Percentiles rank a stretch among this genome's conserved stretches.
These are phyloP conservation scores for Bucorvus abyssinicus DNA, from an alignment of 2,797 vertebrate species.

Conservation along the genomic window DNA sequence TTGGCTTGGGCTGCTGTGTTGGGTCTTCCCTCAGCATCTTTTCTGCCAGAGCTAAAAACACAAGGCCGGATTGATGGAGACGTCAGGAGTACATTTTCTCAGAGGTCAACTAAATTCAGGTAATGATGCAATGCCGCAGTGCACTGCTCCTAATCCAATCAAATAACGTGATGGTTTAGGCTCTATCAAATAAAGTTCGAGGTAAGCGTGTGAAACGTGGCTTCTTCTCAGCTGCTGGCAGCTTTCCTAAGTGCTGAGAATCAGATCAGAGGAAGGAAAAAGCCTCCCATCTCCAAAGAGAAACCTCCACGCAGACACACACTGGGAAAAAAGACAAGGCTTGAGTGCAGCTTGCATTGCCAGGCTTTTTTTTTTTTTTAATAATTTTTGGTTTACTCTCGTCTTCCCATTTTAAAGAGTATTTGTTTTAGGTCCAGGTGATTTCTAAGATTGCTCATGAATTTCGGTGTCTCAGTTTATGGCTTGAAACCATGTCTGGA, in stretches of 20 bases:
- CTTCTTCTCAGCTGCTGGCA: conserved; percentile 26
- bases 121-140: conserved; percentile 6
- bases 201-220: conserved; percentile 27
- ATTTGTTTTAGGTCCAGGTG: background rate
- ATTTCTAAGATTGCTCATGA: background rate
- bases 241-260: conserved; percentile 31
- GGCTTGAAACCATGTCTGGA: background rate
- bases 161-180: background rate
- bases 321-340: background rate
- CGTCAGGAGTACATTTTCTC: background rate
- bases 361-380: background rate
- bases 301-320: background rate
- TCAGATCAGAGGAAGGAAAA: conserved; percentile 9
- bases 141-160: conserved; percentile 32
- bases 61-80: background rate
- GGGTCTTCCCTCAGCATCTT: background rate
- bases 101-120: conserved; percentile 28
- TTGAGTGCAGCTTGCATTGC: background rate
- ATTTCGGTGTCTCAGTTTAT: background rate
- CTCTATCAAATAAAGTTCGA: conserved; percentile 36
- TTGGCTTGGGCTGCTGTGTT: background rate
- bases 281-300: background rate
- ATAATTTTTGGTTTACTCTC: background rate
- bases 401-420: background rate
- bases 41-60: background rate